Conservation (phyloP, 2,888 invertebrate species). For the Meghimatium bilineatum region DNA sequence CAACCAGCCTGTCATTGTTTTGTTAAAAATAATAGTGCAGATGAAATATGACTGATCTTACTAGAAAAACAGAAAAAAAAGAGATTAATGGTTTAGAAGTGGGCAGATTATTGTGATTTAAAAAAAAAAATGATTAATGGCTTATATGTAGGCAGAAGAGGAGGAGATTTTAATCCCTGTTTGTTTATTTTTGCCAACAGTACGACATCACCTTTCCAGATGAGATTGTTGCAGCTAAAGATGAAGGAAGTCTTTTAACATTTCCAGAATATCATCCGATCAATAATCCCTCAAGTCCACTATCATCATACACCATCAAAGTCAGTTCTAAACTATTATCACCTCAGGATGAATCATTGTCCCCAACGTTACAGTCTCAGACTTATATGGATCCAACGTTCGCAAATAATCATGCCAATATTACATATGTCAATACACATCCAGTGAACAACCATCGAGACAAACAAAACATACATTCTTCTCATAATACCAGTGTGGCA, state of each 20-base stretch:
- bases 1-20: no score
- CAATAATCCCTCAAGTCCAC: not conserved
- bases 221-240: slow-evolving; percentile 24
- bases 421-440: not conserved
- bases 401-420: no score
- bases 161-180: no score
- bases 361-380: not conserved
- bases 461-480: no score
- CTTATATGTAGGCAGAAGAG: no score
- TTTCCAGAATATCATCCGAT: not conserved
- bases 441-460: not conserved
- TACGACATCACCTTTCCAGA: slow-evolving; percentile 5
- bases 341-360: not conserved
- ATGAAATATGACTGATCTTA: no score
- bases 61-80: no score
- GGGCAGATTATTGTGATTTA: no score
- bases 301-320: slow-evolving; percentile 19
- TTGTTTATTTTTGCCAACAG: slow-evolving; percentile 20
- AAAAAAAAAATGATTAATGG: no score
- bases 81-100: no score
- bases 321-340: not conserved
- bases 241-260: slow-evolving; percentile 14
- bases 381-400: not conserved
- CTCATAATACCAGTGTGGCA: not conserved
- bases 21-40: no score